Base-by-base conservation (phyloP, 2,113 vertebrate species). In the Oreotrochilus melanogaster region DNA sequence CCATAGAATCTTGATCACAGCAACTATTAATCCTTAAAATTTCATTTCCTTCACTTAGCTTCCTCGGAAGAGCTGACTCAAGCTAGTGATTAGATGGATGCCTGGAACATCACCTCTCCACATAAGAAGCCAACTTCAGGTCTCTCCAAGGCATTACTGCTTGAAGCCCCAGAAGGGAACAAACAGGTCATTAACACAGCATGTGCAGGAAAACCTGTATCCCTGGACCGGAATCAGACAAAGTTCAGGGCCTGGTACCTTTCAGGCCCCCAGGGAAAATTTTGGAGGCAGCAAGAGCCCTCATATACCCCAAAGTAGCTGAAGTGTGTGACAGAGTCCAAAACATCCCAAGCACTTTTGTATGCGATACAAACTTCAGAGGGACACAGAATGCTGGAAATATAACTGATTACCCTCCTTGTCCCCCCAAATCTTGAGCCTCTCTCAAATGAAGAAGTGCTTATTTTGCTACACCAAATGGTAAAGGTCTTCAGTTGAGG, bases 231-330 rank as follows among this genome's bases (percentile, higher is more conserved):
- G 43, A 35, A 24, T 39, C 67, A 37, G 54, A 50, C 67, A 39
- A 27, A 0, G 0, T 21, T n/a, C 42, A 12, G 0, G 0, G 48
- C 6, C 23, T 19, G 23, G 50, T 22, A 64, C 25, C 50, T 54
- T 54, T 19, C 45, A 54, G 50, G 15, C 14, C 17, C 30, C 18
- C 3, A 25, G 23, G 25, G 37, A 89, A 47, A 31, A 62, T 28
- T 4, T 0, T 27, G 39, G 58, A 82, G 31, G 24, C 62, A 69
- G 64, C 2, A 4, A 47, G 47, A 30, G 22, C 7, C 15, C 51
- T 31, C 33, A 12, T 53, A 14, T 7, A 15, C 31, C 25, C 18
- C 1, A 1, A 87, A 18, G 22, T 4, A 69, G 31, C 15, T 5
- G 22, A 88, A 80, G 79, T 0, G 0, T 0, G 0, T 8, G 28